Base-by-base conservation (phyloP, 2,797 vertebrate genomes). In the Dicrostonyx torquatus region DNA sequence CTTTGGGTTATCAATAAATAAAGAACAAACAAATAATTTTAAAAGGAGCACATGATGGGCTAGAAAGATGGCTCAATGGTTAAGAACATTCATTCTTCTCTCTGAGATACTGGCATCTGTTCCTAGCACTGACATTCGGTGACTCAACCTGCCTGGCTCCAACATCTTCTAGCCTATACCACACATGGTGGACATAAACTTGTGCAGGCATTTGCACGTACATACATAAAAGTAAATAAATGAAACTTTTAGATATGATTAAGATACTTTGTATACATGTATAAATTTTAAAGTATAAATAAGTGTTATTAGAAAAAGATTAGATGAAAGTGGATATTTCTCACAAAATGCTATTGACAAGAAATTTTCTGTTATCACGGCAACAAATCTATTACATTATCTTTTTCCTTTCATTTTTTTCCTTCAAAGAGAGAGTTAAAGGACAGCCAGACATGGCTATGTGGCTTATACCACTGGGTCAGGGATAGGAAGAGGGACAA, bases 321-420 rank as follows among this genome's bases (percentile, higher is more conserved):
- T 24, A 68, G 50, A 60, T 75, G 80, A 84, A 88, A 96, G 40
- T 82, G 84, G 12, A 20, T 76, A 29, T 31, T 90, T 93, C 68
- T 93, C 17, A 60, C 50, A 68, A 73, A 94, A 29, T 91, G 3
- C 72, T 48, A 37, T n/a, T 66, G 37, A 85, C 26, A 85, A 95
- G 68, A 68, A 50, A 82, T 90, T 83, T 93, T 53, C 50, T 90
- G 73, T 77, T 94, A 95, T 92, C 77, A 78, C 48, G 29, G 29
- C 37, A 92, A 9, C 37, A 70, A 66, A 76, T 72, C 76, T 73
- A 66, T 40, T 93, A n/a, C 5, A 26, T 62, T 60, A 24, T 83
- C 82, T 73, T 90, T 43, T 88, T 89, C 34, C 15, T 62, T 93
- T 48, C 31, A 24, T 84, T 31, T 11, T 80, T 79, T 50, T 68